Evolutionary conservation across 2,113 vertebrate species (phyloP), one percentile per base, ranked within the genome.

Genomic region (Eudyptes chrysolophus): DNA sequence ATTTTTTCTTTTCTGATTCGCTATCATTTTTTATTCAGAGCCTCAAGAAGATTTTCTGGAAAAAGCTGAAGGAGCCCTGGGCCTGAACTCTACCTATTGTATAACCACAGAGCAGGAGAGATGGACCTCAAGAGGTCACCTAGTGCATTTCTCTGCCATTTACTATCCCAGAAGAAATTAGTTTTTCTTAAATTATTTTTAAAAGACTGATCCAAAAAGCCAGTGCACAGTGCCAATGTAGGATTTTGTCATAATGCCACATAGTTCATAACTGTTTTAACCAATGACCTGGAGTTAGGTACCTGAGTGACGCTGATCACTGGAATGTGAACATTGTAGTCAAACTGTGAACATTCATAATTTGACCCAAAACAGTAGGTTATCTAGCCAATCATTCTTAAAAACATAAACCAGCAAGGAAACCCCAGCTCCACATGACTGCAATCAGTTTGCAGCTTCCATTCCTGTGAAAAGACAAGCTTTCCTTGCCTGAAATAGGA

Each of bases 361-460:
- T 85, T 77, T 85, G 46, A 74, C 62, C 55, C 79, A 83, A 93
- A 95, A 58, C 89, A 91, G 95, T 74, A 42, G 78, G 75, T 72
- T 90, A 74, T 36, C 66, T 46, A 85, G 26, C 22, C 38, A 87
- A 7, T 83, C 89, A 58, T 83, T 89, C 91, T 91, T 83, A 83
- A 93, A 95, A 95, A 83, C 20, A 94, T 54, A 96, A 95, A 84
- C 46, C 84, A 92, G 78, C 66, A 49, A 92, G 95, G 93, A 95
- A 97, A 95, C 36, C 87, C 87, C 84, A 80, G 76, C 54, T 36
- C 7, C 70, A 85, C 66, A 94, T 38, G 82, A 93, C 0, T 71
- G 9, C 1, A 1, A 91, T 93, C 70, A 64, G 61, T 92, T 66
- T 93, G 38, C 66, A 95, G 90, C 38, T 89, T 94, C 66, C 46